phyloP scores from a whole-genome alignment of 2,797 vertebrate genomes.

The Fistularia tabacaria region DNA sequence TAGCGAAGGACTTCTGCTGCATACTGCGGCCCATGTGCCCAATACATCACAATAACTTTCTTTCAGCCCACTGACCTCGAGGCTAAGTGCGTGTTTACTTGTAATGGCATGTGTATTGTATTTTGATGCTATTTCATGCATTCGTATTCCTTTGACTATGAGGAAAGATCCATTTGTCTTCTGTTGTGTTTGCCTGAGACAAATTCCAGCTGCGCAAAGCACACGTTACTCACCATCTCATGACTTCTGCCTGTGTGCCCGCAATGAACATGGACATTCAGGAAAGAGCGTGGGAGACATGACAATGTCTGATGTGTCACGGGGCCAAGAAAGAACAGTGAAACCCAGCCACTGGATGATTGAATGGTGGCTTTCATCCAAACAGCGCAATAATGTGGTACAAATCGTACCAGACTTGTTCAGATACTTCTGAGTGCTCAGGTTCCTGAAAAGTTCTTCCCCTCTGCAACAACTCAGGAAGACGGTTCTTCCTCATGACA shows the following conservation, averaged over 20 bases:
- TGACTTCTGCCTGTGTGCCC: background rate
- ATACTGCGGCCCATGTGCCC: constrained; percentile 39
- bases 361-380: background rate
- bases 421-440: background rate
- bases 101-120: constrained; percentile 40
- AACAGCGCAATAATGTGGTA: background rate
- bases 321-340: constrained; percentile 7
- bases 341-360: constrained; percentile 6
- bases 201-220: constrained; percentile 36
- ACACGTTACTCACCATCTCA: constrained; percentile 3
- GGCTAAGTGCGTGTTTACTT: constrained; percentile 36
- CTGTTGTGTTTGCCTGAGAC: constrained; percentile 31
- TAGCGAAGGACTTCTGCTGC: constrained; percentile 38
- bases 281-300: too few species aligned
- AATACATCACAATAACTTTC: constrained; percentile 33
- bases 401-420: background rate
- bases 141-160: constrained; percentile 47
- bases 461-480: constrained; percentile 11
- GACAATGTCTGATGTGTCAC: too few species aligned
- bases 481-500: constrained; percentile 1
- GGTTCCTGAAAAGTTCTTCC: background rate
- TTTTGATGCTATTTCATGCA: constrained; percentile 34
- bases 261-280: too few species aligned
- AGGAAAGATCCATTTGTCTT: constrained; percentile 24
- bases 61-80: constrained; percentile 21